Evolutionary conservation across 2,888 invertebrate genomes (phyloP).

Genomic region (Matsumyia berberina): DNA sequence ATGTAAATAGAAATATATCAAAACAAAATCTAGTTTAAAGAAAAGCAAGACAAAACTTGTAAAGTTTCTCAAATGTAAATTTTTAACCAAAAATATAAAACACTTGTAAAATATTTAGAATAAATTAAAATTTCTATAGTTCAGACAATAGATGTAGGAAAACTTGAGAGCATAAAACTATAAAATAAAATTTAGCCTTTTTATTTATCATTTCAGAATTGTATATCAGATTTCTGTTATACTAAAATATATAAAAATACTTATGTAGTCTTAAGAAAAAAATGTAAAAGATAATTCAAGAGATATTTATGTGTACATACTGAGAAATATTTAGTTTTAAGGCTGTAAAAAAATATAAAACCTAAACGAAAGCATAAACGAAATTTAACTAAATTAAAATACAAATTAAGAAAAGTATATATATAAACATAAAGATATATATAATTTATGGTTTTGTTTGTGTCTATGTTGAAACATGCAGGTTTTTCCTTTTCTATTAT

Average conservation of each 20-base stretch:
- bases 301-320: conserved; percentile 44
- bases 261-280: background rate
- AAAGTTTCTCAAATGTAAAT: conserved; percentile 47
- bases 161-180: conserved; percentile 19
- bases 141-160: conserved; percentile 45
- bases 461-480: conserved; percentile 46
- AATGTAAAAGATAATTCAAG: conserved; percentile 4
- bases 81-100: conserved; percentile 24
- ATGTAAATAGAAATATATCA: conserved; percentile 36
- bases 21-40: conserved; percentile 21
- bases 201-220: conserved; percentile 1
- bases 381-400: conserved; percentile 49
- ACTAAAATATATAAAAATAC: background rate
- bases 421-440: conserved; percentile 25
- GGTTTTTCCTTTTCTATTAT: conserved; percentile 46
- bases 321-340: conserved; percentile 1
- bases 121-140: conserved; percentile 19
- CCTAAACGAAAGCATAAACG: conserved; percentile 48
- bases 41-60: conserved; percentile 21
- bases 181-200: background rate
- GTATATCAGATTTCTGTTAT: conserved; percentile 10
- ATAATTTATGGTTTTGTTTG: conserved; percentile 62
- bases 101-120: conserved; percentile 50
- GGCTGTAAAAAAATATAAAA: conserved; percentile 36
- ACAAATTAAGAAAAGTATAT: conserved; percentile 13